These are phyloP conservation scores for Zaprionus lineosus DNA, from an alignment of 2,888 invertebrate genomes.

Conservation along the genomic window DNA sequence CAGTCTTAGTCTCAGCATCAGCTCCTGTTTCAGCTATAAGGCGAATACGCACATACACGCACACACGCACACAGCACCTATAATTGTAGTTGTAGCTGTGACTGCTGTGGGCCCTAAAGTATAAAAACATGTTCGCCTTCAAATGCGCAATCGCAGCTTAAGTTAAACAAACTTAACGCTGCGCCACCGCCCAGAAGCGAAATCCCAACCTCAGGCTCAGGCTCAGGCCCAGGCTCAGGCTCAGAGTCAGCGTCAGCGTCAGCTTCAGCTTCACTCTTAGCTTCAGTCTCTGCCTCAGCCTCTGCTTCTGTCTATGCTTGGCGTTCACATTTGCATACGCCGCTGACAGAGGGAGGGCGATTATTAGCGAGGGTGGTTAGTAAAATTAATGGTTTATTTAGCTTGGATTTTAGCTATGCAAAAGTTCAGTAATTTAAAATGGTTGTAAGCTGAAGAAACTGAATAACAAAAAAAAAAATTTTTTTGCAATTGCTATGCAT, in stretches of 20 bases:
- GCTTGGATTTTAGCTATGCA: too few species aligned
- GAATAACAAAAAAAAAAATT: too few species aligned
- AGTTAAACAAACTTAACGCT: constrained; percentile 67
- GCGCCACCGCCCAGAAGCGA: constrained; percentile 79
- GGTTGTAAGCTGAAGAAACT: too few species aligned
- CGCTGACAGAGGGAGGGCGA: background rate
- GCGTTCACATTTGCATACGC: constrained; percentile 48
- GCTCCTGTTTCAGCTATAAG: too few species aligned
- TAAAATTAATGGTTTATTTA: background rate
- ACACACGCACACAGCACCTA: constrained; percentile 1
- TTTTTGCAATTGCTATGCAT: too few species aligned
- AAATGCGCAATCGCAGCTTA: constrained; percentile 80
- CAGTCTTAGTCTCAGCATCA: background rate
- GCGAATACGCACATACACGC: constrained; percentile 3
- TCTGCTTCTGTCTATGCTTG: constrained; percentile 9
- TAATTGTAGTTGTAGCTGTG: constrained; percentile 13
- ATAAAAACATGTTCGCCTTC: constrained; percentile 83
- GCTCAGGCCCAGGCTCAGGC: constrained; percentile 10
- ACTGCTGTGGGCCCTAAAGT: constrained; percentile 77
- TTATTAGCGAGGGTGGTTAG: background rate
- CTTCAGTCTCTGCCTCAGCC: constrained; percentile 4
- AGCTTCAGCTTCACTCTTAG: background rate
- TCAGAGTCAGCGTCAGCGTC: background rate
- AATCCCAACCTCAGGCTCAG: constrained; percentile 19
- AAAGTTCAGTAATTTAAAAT: too few species aligned